Base-by-base conservation (phyloP, 2,888 invertebrate genomes). In the Brachyptera putata region DNA sequence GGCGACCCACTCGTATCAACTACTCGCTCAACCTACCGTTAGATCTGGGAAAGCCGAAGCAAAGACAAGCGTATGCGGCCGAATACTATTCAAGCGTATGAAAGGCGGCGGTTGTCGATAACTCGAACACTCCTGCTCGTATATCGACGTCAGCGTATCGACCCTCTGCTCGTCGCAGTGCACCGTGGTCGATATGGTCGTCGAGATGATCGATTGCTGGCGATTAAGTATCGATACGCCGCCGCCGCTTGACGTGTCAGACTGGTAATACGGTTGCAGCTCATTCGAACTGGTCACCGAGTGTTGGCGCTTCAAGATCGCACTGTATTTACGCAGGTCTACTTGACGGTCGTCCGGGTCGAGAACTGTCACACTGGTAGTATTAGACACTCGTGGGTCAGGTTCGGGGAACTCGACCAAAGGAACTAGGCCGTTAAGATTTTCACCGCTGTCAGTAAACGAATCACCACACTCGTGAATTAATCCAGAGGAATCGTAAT, bases 21-120 rank as follows among this genome's bases (percentile, higher is more conserved):
- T 30, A 11, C 30, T 5, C 11, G 30, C 30, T 30, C 30, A 30
- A 30, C 53, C 11, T 48, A 57, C 57, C 48, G 57, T 57, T 14
- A 57, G 18, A 18, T 57, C 46, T n/a, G 46, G 18, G 18, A 14
- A 18, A 21, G 34, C 21, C n/a, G 34, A 18, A 1, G 25, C 34
- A 18, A 46, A 57, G n/a, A 57, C 48, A 5, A 57, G 46, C 14
- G 57, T 57, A 18, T 57, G 43, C 24, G 57, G 57, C 2, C 57
- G 46, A 18, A 57, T 48, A 30, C 57, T 57, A 22, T 57, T 57
- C 48, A 57, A 14, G 18, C 57, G 22, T 16, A 57, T 46, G 48
- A 14, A 57, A 14, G 57, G 13, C 11, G 48, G 21, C 36, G 46
- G 48, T 57, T 7, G 9, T n/a, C 41, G 22, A 48, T 57, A 57